Percentiles rank a stretch among this genome's conserved stretches.
Evolutionary conservation across 2,113 vertebrate genomes (phyloP).

Genomic region (Mustela lutreola): DNA sequence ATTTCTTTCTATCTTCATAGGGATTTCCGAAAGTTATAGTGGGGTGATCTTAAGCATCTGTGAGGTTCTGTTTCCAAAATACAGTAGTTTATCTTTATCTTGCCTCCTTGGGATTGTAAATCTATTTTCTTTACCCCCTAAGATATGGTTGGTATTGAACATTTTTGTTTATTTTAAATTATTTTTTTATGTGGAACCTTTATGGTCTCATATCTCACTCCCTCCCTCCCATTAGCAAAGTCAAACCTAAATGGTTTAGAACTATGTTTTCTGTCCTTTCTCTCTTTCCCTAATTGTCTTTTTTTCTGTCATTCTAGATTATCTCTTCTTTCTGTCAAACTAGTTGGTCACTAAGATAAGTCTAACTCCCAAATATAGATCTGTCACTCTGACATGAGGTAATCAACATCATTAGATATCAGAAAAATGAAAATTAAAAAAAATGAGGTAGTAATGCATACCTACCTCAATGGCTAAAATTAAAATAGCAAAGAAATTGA

Average conservation of each 20-base stretch:
- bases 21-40: background rate
- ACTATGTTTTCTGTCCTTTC: background rate
- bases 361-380: background rate
- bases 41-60: background rate
- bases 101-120: slow-evolving; percentile 4
- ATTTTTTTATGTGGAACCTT: slow-evolving; percentile 9
- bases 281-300: background rate
- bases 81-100: slow-evolving; percentile 16
- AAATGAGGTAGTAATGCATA: background rate
- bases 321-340: slow-evolving; percentile 18
- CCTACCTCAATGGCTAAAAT: background rate
- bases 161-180: background rate
- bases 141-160: background rate
- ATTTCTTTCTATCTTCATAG: slow-evolving; percentile 39
- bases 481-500: background rate
- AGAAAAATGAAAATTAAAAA: background rate
- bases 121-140: slow-evolving; percentile 49
- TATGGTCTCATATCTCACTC: background rate
- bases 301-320: slow-evolving; percentile 49
- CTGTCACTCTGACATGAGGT: background rate
- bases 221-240: background rate
- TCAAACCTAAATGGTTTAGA: background rate
- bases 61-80: slow-evolving; percentile 26
- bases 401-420: background rate
- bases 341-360: background rate